These are phyloP conservation scores for Enteromius viviparus DNA, from an alignment of 2,797 vertebrate species.

Conservation along the genomic window DNA sequence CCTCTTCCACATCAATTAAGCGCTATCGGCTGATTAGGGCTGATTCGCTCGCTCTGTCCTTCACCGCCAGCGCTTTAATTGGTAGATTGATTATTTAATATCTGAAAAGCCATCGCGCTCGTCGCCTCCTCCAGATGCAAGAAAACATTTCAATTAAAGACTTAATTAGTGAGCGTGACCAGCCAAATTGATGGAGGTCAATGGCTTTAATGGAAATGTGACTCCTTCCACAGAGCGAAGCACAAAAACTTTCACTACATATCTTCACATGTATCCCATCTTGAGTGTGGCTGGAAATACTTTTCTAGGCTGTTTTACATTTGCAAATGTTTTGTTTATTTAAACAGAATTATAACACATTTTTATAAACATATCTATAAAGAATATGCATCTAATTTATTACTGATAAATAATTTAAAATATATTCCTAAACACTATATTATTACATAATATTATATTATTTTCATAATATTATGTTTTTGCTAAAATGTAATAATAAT, in stretches of 20 bases:
- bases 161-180: slow-evolving; percentile 68
- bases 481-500: background rate
- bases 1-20: slow-evolving; percentile 80
- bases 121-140: slow-evolving; percentile 68
- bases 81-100: slow-evolving; percentile 76
- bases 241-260: background rate
- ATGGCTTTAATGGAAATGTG: slow-evolving; percentile 56
- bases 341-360: too few species aligned
- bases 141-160: slow-evolving; percentile 70
- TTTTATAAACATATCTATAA: too few species aligned
- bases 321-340: too few species aligned
- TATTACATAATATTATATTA: too few species aligned
- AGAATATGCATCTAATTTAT: background rate
- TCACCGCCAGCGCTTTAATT: slow-evolving; percentile 81
- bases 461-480: background rate
- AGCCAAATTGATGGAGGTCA: slow-evolving; percentile 54
- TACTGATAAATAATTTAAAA: background rate
- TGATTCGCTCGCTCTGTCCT: slow-evolving; percentile 74
- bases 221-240: slow-evolving; percentile 37
- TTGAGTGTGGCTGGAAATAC: background rate
- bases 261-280: background rate
- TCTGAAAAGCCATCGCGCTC: slow-evolving; percentile 74
- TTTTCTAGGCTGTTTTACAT: background rate
- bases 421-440: background rate
- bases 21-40: slow-evolving; percentile 76